Percentiles rank a stretch among this genome's conserved stretches.
phyloP scores from a whole-genome alignment of 30 jellyfish, hydroid and myxozoan species.

The Phacellophora camtschatica region DNA sequence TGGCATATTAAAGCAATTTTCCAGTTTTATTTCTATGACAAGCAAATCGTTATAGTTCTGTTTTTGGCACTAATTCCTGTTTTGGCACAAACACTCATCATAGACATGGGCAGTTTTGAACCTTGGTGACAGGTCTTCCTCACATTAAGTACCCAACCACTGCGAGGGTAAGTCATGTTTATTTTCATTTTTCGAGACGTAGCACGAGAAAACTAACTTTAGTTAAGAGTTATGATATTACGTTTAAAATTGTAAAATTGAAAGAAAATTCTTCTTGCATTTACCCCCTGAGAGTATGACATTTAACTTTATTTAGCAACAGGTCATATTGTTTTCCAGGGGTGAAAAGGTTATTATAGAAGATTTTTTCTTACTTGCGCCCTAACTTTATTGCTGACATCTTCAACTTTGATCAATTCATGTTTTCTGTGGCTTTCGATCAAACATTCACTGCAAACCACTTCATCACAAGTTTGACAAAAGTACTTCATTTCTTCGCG shows the following conservation, averaged over 20 bases:
- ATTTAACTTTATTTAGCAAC: not conserved
- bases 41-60: no score
- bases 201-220: no score
- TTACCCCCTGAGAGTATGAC: not conserved
- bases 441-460: slow-evolving; percentile 69
- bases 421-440: slow-evolving; percentile 29
- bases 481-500: slow-evolving; percentile 32
- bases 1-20: no score
- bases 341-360: not conserved
- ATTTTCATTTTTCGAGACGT: no score
- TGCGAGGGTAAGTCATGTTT: no score
- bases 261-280: not conserved
- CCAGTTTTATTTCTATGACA: no score
- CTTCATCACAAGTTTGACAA: slow-evolving; percentile 53
- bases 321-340: not conserved
- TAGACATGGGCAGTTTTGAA: no score
- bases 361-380: slow-evolving; percentile 15
- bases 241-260: not conserved
- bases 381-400: slow-evolving; percentile 13
- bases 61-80: no score
- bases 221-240: no score
- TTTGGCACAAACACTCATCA: no score
- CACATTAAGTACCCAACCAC: no score
- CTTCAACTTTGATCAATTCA: slow-evolving; percentile 39
- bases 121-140: no score